Conservation (phyloP, 2,113 vertebrate species). For the Engystomops pustulosus region DNA sequence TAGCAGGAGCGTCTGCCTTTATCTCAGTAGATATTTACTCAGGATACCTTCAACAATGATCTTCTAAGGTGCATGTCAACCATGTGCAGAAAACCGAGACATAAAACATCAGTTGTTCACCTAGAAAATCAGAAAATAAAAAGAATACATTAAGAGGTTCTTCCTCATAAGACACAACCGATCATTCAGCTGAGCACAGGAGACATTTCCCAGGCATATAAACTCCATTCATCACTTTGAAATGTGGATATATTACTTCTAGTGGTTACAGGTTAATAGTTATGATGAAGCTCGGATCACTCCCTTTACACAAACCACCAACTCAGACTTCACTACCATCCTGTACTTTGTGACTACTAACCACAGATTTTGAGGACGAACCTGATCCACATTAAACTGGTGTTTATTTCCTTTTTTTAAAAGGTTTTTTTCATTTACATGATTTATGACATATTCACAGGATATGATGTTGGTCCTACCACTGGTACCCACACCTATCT, state of each 20-base stretch:
- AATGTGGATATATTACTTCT: constrained; percentile 13
- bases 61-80: background rate
- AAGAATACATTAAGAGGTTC: background rate
- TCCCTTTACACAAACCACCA: constrained; percentile 34
- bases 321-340: background rate
- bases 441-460: no score
- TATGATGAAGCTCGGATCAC: constrained; percentile 15
- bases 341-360: background rate
- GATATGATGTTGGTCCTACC: no score
- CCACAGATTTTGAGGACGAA: background rate
- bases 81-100: background rate
- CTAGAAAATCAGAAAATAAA: background rate
- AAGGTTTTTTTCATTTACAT: no score
- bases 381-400: no score
- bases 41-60: background rate
- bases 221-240: constrained; percentile 1
- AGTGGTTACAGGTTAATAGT: constrained; percentile 10
- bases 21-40: background rate
- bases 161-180: constrained; percentile 1
- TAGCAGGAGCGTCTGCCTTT: background rate
- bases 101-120: no score
- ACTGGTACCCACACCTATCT: no score
- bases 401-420: no score
- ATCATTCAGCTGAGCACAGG: background rate
- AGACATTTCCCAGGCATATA: background rate